Percentiles rank a stretch among this genome's conserved stretches.
phyloP scores from a whole-genome alignment of 2,797 vertebrate species.

The Acanthurus lineatus region DNA sequence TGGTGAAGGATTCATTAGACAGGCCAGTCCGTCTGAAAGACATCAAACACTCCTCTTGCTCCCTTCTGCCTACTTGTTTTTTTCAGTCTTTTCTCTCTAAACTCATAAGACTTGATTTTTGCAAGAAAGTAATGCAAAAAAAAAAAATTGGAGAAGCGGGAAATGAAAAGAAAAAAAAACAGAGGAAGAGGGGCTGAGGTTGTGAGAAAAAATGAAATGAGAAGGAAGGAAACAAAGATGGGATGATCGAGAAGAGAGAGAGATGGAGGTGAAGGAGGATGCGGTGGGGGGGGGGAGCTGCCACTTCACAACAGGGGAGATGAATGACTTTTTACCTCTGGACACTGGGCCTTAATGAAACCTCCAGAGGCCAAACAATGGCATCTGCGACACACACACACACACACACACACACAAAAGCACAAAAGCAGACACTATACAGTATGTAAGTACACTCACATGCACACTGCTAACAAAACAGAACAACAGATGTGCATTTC shows the following conservation, averaged over 20 bases:
- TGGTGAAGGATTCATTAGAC: conserved; percentile 86
- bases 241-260: conserved; percentile 47
- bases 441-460: conserved; percentile 27
- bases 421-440: conserved; percentile 14
- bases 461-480: conserved; percentile 32
- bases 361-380: conserved; percentile 89
- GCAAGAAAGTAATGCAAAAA: conserved; percentile 38
- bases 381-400: conserved; percentile 72
- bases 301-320: conserved; percentile 87
- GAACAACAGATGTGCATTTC: conserved; percentile 10
- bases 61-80: conserved; percentile 63
- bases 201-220: conserved; percentile 44
- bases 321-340: conserved; percentile 89
- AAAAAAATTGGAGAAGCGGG: conserved; percentile 36
- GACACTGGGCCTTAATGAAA: conserved; percentile 89
- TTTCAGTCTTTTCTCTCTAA: conserved; percentile 57
- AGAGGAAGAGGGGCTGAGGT: conserved; percentile 26
- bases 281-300: conserved; percentile 56
- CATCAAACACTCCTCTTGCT: conserved; percentile 82
- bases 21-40: conserved; percentile 78
- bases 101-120: conserved; percentile 37
- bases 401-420: conserved; percentile 48
- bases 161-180: conserved; percentile 46
- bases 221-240: conserved; percentile 42
- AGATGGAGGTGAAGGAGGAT: conserved; percentile 25